These are phyloP conservation scores for Prionailurus viverrinus DNA, from an alignment of 2,113 vertebrate species.

Conservation along the genomic window DNA sequence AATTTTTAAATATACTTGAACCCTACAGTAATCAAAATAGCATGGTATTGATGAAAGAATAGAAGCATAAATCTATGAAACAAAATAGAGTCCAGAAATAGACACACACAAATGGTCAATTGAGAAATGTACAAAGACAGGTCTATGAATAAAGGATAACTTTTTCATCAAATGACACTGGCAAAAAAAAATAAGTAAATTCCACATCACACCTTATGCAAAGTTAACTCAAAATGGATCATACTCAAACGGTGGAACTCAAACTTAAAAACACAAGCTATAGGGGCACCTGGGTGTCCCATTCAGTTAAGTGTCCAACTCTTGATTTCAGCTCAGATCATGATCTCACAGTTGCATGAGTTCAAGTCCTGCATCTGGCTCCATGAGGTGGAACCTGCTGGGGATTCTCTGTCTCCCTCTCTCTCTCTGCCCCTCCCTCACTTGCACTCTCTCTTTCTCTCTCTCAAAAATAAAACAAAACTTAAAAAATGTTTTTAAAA, in stretches of 20 bases:
- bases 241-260: background rate
- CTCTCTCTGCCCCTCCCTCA: too few species aligned
- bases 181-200: background rate
- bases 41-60: background rate
- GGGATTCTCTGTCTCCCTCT: too few species aligned
- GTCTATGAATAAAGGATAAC: background rate
- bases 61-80: background rate
- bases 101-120: background rate
- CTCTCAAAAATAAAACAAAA: too few species aligned
- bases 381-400: too few species aligned
- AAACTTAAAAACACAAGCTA: conserved; percentile 12
- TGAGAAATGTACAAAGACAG: background rate
- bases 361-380: too few species aligned
- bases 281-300: too few species aligned
- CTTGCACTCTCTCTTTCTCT: too few species aligned
- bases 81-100: background rate
- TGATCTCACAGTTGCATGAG: too few species aligned
- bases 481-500: too few species aligned
- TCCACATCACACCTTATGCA: background rate
- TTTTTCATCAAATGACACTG: background rate
- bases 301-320: too few species aligned
- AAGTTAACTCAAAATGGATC: background rate
- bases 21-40: background rate
- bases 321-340: too few species aligned
- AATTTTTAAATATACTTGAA: conserved; percentile 1